These are phyloP conservation scores for Merops nubicus DNA, from an alignment of 2,113 vertebrate species.

Conservation along the genomic window DNA sequence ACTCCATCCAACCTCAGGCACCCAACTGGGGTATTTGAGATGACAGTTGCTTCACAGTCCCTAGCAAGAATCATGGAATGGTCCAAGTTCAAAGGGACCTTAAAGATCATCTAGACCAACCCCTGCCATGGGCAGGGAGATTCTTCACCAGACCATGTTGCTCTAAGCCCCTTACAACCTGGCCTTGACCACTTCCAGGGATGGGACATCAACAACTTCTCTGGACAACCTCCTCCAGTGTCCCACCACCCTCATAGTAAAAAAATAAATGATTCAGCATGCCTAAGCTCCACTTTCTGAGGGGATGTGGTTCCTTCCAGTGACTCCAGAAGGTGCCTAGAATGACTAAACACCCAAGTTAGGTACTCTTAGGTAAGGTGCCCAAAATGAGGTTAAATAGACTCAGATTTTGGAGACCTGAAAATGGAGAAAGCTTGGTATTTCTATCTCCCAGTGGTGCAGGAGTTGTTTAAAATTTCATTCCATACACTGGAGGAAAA, in stretches of 20 bases:
- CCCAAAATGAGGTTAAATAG: not conserved
- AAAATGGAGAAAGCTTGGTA: not conserved
- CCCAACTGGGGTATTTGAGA: not conserved
- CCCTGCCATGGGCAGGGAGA: not conserved
- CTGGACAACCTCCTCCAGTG: not conserved
- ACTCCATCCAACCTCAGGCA: not conserved
- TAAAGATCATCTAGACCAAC: fast-evolving
- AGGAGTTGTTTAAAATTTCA: fast-evolving
- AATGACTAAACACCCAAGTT: not conserved
- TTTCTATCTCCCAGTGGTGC: not conserved
- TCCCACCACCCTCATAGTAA: fast-evolving
- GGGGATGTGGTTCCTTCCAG: not conserved
- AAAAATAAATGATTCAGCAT: not conserved
- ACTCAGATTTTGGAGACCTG: not conserved
- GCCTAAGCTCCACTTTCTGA: not conserved
- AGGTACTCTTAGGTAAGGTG: not conserved
- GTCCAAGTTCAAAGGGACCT: not conserved
- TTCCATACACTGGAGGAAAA: not conserved
- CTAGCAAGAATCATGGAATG: fast-evolving
- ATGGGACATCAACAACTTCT: not conserved
- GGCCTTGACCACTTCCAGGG: fast-evolving
- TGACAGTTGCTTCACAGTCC: fast-evolving
- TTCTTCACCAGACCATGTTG: fast-evolving
- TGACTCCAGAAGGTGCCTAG: not conserved
- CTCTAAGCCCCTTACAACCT: fast-evolving